Conservation (phyloP, 2,888 invertebrate species). For the Acleris literana region DNA sequence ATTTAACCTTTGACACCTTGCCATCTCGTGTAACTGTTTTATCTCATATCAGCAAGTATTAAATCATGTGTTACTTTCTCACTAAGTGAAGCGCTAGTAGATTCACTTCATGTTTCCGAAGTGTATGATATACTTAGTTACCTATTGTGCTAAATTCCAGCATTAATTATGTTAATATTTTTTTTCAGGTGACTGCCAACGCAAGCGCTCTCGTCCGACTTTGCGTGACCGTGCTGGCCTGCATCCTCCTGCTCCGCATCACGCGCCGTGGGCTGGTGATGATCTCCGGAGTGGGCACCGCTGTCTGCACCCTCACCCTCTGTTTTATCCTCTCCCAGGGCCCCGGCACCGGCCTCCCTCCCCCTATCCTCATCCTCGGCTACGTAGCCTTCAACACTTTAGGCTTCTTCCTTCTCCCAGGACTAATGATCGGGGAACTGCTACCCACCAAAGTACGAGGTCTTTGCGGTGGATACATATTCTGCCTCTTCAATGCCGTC, state of each 20-base stretch:
- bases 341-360: conserved; percentile 53
- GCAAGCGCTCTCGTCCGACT: conserved; percentile 87
- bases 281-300: conserved; percentile 87
- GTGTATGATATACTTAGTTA: too few species aligned
- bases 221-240: conserved; percentile 85
- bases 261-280: conserved; percentile 87
- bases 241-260: conserved; percentile 85
- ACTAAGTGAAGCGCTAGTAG: too few species aligned
- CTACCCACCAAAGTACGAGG: conserved; percentile 89
- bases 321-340: conserved; percentile 64
- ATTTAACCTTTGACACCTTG: too few species aligned
- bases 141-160: too few species aligned
- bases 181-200: conserved; percentile 83
- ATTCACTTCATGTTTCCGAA: too few species aligned
- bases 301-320: conserved; percentile 85
- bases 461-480: conserved; percentile 88
- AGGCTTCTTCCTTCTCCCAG: conserved; percentile 89
- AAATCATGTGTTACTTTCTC: too few species aligned
- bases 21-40: too few species aligned
- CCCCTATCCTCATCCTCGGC: conserved; percentile 78
- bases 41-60: too few species aligned
- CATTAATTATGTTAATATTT: background rate
- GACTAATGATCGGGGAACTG: conserved; percentile 89
- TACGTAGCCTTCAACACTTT: conserved; percentile 90
- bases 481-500: conserved; percentile 87